These are phyloP conservation scores for Hippocampus abdominalis DNA, from an alignment of 2,113 vertebrate species.

Conservation along the genomic window DNA sequence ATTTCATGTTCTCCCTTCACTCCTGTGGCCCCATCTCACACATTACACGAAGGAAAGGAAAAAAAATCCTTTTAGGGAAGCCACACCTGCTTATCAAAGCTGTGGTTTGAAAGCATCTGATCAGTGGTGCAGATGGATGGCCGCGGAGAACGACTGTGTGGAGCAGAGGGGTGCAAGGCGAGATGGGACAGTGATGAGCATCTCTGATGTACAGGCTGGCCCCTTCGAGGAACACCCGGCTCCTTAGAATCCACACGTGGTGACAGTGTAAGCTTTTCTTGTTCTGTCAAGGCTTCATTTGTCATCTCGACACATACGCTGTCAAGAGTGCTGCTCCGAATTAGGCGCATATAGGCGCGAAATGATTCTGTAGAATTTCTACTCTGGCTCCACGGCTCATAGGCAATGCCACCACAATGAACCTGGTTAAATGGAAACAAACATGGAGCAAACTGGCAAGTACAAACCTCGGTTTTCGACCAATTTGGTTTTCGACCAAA, in stretches of 20 bases:
- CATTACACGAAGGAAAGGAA: conserved; percentile 27
- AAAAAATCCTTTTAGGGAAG: conserved; percentile 49
- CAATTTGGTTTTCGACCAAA: too few species aligned
- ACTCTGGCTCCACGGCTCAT: conserved; percentile 11
- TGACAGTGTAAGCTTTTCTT: conserved; percentile 32
- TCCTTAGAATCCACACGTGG: conserved; percentile 31
- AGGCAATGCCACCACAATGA: neutral
- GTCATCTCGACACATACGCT: conserved; percentile 26
- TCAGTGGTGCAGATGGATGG: conserved; percentile 68
- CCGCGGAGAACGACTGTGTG: conserved; percentile 28
- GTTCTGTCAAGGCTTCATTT: conserved; percentile 34
- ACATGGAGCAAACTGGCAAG: neutral
- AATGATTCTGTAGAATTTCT: conserved; percentile 32
- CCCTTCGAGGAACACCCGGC: conserved; percentile 28
- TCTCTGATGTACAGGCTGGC: conserved; percentile 34
- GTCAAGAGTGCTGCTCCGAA: conserved; percentile 23
- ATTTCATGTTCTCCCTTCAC: conserved; percentile 10
- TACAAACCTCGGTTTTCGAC: too few species aligned
- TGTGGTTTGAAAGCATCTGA: conserved; percentile 41
- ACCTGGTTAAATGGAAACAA: neutral
- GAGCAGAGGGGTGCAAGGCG: neutral
- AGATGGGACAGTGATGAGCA: neutral
- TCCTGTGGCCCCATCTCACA: conserved; percentile 24
- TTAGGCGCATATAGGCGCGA: conserved; percentile 15
- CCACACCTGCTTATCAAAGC: conserved; percentile 52